Evolutionary conservation across 2,888 invertebrate genomes (phyloP).

Genomic region (Acanthoscelides obtectus): DNA sequence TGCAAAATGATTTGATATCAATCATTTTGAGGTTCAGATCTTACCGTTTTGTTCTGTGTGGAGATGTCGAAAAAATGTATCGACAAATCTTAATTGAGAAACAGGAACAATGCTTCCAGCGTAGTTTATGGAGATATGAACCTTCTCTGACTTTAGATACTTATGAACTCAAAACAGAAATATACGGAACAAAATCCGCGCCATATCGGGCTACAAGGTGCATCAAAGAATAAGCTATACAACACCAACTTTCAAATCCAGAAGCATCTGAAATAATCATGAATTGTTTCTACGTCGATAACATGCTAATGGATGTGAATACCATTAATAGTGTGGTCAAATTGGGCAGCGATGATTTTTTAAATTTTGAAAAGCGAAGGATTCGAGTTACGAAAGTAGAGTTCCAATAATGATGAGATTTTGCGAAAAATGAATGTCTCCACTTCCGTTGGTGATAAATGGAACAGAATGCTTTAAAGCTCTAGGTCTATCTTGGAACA

Average conservation of each 20-base stretch:
- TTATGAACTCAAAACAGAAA: conserved; percentile 11
- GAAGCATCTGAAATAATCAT: conserved; percentile 6
- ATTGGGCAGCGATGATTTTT: conserved; percentile 1
- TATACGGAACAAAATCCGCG: conserved; percentile 8
- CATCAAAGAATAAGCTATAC: conserved; percentile 9
- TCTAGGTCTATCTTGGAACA: conserved; percentile 9
- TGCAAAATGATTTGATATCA: conserved; percentile 10
- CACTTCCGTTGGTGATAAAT: neutral
- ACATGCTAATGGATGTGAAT: conserved; percentile 14
- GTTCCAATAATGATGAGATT: conserved; percentile 9
- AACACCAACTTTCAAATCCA: conserved; percentile 2
- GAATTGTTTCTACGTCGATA: conserved; percentile 12
- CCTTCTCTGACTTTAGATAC: neutral
- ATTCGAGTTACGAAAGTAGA: conserved; percentile 6
- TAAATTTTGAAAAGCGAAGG: conserved; percentile 3
- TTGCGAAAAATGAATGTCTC: conserved; percentile 3
- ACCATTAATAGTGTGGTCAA: conserved; percentile 2
- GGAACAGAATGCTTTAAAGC: conserved; percentile 11
- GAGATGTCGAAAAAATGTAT: conserved; percentile 33
- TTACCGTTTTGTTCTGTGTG: conserved; percentile 21
- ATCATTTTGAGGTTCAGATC: conserved; percentile 22
- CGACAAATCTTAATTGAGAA: conserved; percentile 20
- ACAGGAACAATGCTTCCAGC: conserved; percentile 9
- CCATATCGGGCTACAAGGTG: conserved; percentile 10
- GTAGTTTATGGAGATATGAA: conserved; percentile 9